A percentile compares a stretch with the other conserved stretches of the same genome.
Evolutionary conservation across 2,888 invertebrate genomes (phyloP).

Genomic region (Ennomos quercinarius): DNA sequence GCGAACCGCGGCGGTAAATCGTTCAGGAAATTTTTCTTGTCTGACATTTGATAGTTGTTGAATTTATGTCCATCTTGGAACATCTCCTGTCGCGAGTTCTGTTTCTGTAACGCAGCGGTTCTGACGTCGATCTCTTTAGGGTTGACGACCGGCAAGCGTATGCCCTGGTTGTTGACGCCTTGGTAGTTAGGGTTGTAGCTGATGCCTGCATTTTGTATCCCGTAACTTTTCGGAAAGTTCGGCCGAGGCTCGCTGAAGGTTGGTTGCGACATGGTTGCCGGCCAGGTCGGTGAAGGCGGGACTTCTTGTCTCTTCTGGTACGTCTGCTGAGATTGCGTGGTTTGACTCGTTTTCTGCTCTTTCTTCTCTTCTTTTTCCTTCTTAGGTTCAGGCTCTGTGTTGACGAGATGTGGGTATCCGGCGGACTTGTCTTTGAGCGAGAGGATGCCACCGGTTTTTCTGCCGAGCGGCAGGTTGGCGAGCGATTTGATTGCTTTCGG

Average conservation of each 20-base stretch:
- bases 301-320: slow-evolving; percentile 54
- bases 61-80: slow-evolving; percentile 72
- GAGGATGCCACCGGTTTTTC: slow-evolving; percentile 82
- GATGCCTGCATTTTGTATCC: slow-evolving; percentile 61
- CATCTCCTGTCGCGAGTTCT: slow-evolving; percentile 70
- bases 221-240: slow-evolving; percentile 71
- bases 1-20: slow-evolving; percentile 79
- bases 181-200: slow-evolving; percentile 66
- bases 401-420: slow-evolving; percentile 80
- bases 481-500: slow-evolving; percentile 74
- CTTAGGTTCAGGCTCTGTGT: slow-evolving; percentile 71
- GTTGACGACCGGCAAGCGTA: slow-evolving; percentile 77
- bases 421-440: slow-evolving; percentile 82
- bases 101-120: slow-evolving; percentile 79
- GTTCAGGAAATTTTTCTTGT: slow-evolving; percentile 77
- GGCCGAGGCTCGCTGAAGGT: slow-evolving; percentile 57
- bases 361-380: slow-evolving; percentile 71
- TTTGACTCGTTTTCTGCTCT: slow-evolving; percentile 54
- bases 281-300: slow-evolving; percentile 52
- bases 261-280: slow-evolving; percentile 38
- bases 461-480: slow-evolving; percentile 72
- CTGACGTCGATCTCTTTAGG: slow-evolving; percentile 82
- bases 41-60: slow-evolving; percentile 71
- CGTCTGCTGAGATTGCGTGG: slow-evolving; percentile 40
- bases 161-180: slow-evolving; percentile 58